phyloP scores from a whole-genome alignment of 2,113 vertebrate genomes.

The Tragelaphus strepsiceros region DNA sequence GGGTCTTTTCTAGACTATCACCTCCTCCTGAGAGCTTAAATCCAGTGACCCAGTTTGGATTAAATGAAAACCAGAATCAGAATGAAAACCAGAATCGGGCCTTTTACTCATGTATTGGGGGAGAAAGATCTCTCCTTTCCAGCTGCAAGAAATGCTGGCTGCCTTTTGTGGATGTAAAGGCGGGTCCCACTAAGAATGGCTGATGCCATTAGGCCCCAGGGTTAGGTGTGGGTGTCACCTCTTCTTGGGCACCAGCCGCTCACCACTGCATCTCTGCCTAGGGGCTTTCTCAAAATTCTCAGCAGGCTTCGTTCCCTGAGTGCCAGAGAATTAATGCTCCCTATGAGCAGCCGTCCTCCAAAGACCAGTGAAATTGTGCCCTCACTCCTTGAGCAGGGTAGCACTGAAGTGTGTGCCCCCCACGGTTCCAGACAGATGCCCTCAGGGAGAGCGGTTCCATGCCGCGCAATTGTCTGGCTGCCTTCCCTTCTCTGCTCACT shows the following conservation, averaged over 20 bases:
- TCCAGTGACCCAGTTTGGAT: background rate
- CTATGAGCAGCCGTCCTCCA: background rate
- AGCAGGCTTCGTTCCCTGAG: background rate
- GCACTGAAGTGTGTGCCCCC: background rate
- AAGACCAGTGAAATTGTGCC: rapidly evolving
- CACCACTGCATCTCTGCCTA: background rate
- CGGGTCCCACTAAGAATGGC: background rate
- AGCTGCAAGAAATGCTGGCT: background rate
- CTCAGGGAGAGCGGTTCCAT: too few species aligned
- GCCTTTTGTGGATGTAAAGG: background rate
- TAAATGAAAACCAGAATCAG: background rate
- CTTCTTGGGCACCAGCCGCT: background rate
- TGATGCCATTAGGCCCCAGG: rapidly evolving
- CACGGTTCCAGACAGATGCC: background rate
- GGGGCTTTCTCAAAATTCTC: background rate
- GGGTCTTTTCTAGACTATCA: background rate
- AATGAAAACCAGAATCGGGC: background rate
- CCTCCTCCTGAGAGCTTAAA: background rate
- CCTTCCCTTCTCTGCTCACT: background rate
- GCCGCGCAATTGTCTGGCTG: rapidly evolving
- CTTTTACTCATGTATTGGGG: background rate
- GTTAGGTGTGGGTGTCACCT: background rate
- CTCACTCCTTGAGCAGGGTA: rapidly evolving
- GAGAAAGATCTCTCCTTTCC: background rate
- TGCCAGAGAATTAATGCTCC: background rate